These are phyloP conservation scores for Andrena chrysosceles DNA, from an alignment of 2,888 invertebrate genomes.

Conservation along the genomic window DNA sequence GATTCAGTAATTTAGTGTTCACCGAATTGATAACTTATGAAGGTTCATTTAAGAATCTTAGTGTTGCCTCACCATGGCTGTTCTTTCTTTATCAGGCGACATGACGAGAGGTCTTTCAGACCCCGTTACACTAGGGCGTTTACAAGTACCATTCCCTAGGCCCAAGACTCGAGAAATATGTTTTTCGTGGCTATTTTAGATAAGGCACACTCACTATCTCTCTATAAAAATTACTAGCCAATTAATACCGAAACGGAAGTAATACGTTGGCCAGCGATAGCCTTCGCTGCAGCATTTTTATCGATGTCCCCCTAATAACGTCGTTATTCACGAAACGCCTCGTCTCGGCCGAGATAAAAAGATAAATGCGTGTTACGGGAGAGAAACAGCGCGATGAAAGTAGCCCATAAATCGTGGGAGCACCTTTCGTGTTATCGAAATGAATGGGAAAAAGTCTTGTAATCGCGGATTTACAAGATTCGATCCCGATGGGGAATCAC, in stretches of 20 bases:
- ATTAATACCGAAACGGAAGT: constrained; percentile 38
- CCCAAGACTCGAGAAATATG: background rate
- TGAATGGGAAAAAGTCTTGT: constrained; percentile 28
- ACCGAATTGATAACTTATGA: background rate
- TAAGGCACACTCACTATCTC: background rate
- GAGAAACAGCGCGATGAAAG: constrained; percentile 20
- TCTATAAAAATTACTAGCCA: background rate
- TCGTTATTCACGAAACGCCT: constrained; percentile 31
- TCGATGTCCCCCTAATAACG: constrained; percentile 40
- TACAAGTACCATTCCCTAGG: background rate
- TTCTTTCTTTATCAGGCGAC: constrained; percentile 5
- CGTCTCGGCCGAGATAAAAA: constrained; percentile 36
- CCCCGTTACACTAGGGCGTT: background rate
- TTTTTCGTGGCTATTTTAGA: background rate
- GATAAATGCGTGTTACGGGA: constrained; percentile 8
- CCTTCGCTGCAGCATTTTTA: constrained; percentile 23
- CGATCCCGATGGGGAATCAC: background rate
- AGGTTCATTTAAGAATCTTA: background rate
- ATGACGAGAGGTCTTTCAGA: background rate
- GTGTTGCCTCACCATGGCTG: background rate
- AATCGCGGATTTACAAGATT: constrained; percentile 29
- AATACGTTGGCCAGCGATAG: constrained; percentile 25
- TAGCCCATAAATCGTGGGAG: constrained; percentile 24
- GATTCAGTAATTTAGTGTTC: background rate
- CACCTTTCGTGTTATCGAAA: constrained; percentile 17